phyloP scores from a whole-genome alignment of 2,888 invertebrate genomes.

The Drosophila mettleri region DNA sequence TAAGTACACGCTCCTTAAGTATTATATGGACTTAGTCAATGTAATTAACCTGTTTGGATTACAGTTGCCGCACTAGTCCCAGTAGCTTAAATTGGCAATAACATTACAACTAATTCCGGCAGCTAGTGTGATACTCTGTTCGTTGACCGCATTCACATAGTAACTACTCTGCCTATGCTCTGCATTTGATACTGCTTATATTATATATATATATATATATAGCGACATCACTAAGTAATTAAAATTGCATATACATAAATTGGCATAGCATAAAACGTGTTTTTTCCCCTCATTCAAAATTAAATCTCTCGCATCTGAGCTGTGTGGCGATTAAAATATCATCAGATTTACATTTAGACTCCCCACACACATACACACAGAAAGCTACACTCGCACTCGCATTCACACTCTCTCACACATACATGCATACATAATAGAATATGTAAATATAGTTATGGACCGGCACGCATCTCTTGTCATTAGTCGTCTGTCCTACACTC shows the following conservation, averaged over 20 bases:
- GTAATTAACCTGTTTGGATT: slow-evolving; percentile 57
- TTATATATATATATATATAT: slow-evolving; percentile 3
- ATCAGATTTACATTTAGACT: slow-evolving; percentile 28
- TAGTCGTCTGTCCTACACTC: slow-evolving; percentile 22
- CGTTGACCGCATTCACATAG: not conserved
- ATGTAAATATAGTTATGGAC: slow-evolving; percentile 16
- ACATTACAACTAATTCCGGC: slow-evolving; percentile 35
- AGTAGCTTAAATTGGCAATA: slow-evolving; percentile 27
- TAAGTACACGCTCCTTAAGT: slow-evolving; percentile 61
- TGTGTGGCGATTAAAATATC: slow-evolving; percentile 29
- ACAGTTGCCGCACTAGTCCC: slow-evolving; percentile 30
- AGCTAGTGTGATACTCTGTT: not conserved
- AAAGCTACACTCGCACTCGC: not conserved
- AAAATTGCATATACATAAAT: slow-evolving; percentile 13
- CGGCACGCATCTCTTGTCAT: slow-evolving; percentile 17
- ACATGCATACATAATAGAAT: slow-evolving; percentile 10
- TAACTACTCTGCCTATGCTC: not conserved
- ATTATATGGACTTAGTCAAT: slow-evolving; percentile 47
- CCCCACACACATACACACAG: not conserved
- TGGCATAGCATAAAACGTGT: slow-evolving; percentile 22
- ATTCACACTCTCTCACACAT: not conserved
- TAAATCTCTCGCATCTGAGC: not conserved
- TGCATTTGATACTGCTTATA: slow-evolving; percentile 8
- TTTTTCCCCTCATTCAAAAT: slow-evolving; percentile 12
- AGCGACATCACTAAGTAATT: slow-evolving; percentile 17